Percentiles rank a stretch among this genome's conserved stretches.
These are phyloP conservation scores for Aselliscus stoliczkanus DNA, from an alignment of 2,797 vertebrate species.

Conservation along the genomic window DNA sequence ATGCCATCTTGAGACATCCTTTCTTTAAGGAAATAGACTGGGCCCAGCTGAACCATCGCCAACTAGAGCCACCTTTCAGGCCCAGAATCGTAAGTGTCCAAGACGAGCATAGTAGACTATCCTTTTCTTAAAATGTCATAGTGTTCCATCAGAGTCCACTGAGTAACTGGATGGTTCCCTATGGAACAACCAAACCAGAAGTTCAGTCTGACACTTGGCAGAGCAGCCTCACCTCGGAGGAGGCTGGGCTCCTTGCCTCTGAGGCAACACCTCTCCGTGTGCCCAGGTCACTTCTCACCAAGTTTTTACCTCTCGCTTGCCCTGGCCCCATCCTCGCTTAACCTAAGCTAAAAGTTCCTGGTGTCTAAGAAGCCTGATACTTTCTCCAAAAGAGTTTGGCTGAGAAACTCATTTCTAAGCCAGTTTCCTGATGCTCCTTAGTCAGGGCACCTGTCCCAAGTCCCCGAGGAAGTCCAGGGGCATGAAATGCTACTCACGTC, in stretches of 20 bases:
- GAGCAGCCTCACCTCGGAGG: not conserved
- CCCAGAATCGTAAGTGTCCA: conserved; percentile 92
- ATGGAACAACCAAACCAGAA: not conserved
- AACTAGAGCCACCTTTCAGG: conserved; percentile 94
- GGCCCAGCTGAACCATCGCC: conserved; percentile 91
- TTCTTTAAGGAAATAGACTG: conserved; percentile 94
- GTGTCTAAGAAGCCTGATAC: not conserved
- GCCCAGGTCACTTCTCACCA: not conserved
- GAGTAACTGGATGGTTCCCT: not conserved
- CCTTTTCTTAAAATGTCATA: not conserved
- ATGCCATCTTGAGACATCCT: conserved; percentile 86
- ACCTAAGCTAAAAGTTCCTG: not conserved
- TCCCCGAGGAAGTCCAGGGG: not conserved
- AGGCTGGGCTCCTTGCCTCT: too few species aligned
- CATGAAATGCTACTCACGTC: not conserved
- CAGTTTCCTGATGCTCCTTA: not conserved
- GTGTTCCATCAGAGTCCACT: not conserved
- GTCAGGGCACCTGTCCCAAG: not conserved
- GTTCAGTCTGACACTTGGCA: not conserved
- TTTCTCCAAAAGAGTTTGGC: not conserved
- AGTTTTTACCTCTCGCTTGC: not conserved
- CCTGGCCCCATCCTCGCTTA: not conserved
- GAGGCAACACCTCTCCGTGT: not conserved
- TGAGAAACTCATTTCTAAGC: not conserved
- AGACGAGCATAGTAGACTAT: not conserved